Conservation (phyloP, 2,888 invertebrate species). For the Sceliomorpha sp. region DNA sequence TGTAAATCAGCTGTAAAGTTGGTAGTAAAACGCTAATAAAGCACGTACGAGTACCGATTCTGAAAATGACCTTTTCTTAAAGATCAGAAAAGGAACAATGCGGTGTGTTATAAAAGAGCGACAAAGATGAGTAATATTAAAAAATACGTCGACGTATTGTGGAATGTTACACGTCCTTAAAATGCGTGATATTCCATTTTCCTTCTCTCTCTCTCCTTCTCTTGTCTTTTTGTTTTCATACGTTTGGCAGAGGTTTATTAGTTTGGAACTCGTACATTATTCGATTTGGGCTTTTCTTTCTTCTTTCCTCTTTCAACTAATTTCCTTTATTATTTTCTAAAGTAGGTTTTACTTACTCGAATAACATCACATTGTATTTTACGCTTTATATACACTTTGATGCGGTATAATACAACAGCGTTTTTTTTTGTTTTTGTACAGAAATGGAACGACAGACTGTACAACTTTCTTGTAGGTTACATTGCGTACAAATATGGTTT, state of each 20-base stretch:
- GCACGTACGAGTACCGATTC: conserved; percentile 40
- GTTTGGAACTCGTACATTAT: conserved; percentile 21
- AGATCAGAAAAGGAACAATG: conserved; percentile 7
- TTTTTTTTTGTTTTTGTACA: too few species aligned
- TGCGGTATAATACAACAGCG: too few species aligned
- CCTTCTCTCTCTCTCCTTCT: too few species aligned
- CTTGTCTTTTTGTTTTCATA: conserved; percentile 34
- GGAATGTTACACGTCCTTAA: conserved; percentile 52
- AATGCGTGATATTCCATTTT: too few species aligned
- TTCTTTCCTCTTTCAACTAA: not conserved
- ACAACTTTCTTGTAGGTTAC: too few species aligned
- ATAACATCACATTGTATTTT: too few species aligned
- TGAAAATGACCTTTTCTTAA: conserved; percentile 24
- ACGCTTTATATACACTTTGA: too few species aligned
- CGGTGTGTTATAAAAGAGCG: not conserved
- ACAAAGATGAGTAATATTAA: conserved; percentile 6
- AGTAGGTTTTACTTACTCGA: conserved; percentile 1
- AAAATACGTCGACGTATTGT: conserved; percentile 51
- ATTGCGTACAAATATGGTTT: too few species aligned
- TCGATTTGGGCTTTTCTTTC: not conserved
- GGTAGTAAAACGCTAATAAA: conserved; percentile 71
- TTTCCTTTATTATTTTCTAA: conserved; percentile 1
- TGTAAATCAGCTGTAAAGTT: conserved; percentile 69
- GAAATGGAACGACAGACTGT: too few species aligned
- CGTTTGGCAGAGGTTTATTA: conserved; percentile 55